A percentile compares a stretch with the other conserved stretches of the same genome.
Evolutionary conservation across 1,140 invertebrate species (phyloP).

Genomic region (Agrypnia vestita): DNA sequence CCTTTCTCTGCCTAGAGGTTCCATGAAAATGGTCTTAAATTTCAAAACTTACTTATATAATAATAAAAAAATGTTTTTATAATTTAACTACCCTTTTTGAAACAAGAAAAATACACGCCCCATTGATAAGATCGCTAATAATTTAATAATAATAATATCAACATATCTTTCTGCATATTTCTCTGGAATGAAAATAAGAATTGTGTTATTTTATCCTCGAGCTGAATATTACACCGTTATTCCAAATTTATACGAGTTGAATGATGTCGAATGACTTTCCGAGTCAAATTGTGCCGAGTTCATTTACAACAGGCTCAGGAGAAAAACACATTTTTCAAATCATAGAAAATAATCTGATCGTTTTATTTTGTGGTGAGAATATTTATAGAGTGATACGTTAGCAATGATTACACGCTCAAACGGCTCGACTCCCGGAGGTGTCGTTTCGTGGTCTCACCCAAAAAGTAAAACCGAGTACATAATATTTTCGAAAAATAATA

Average conservation of each 20-base stretch:
- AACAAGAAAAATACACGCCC: not conserved
- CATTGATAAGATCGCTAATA: not conserved
- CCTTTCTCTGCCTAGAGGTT: too few relatives aligned
- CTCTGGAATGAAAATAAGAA: too few relatives aligned
- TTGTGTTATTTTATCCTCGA: not conserved
- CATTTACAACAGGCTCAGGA: not conserved
- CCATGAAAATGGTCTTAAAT: too few relatives aligned
- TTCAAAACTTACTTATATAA: not conserved
- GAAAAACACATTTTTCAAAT: not conserved
- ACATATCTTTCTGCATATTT: not conserved
- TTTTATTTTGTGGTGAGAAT: conserved; percentile 53
- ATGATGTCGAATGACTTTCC: not conserved
- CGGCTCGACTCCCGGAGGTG: conserved; percentile 53
- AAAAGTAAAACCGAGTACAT: not conserved
- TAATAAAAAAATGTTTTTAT: not conserved
- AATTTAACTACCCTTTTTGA: not conserved
- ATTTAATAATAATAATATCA: not conserved
- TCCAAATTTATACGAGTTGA: not conserved
- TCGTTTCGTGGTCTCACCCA: conserved; percentile 35
- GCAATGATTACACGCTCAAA: conserved; percentile 56
- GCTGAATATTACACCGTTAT: not conserved
- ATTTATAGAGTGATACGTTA: conserved; percentile 60
- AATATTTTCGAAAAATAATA: conserved; percentile 28
- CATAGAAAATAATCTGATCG: conserved; percentile 48
- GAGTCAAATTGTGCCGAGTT: not conserved